phyloP scores from a whole-genome alignment of 2,797 vertebrate species.

The Acipenser oxyrinchus region DNA sequence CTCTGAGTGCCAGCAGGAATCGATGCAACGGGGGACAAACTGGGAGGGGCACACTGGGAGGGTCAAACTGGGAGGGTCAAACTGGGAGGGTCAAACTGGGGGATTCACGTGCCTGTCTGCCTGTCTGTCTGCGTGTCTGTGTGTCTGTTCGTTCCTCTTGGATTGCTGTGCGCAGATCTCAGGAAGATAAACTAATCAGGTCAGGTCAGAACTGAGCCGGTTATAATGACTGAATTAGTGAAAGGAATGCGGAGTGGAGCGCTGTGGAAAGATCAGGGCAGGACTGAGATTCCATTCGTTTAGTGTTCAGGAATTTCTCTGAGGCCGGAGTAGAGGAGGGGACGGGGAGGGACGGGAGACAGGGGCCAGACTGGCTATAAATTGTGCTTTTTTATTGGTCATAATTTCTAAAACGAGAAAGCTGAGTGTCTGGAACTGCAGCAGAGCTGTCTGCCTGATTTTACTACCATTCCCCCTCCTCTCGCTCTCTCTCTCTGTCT shows the following conservation, averaged over 20 bases:
- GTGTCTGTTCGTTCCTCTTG: no score
- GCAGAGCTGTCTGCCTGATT: constrained; percentile 21
- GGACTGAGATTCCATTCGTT: not conserved
- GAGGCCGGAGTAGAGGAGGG: not conserved
- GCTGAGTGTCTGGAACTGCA: constrained; percentile 32
- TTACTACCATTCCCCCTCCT: constrained; percentile 1
- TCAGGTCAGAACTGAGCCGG: no score
- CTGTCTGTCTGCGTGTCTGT: no score
- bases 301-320: constrained; percentile 2
- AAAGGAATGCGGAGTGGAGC: no score
- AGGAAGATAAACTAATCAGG: no score
- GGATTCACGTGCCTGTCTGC: no score
- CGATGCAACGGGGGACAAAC: no score
- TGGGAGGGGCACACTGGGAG: not conserved
- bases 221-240: no score
- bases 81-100: no score
- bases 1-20: not conserved
- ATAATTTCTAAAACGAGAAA: constrained; percentile 38
- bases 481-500: not conserved
- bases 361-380: constrained; percentile 42
- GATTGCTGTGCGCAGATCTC: no score
- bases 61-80: not conserved
- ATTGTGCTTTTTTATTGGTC: constrained; percentile 50
- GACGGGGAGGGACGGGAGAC: constrained; percentile 16
- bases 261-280: no score